Conservation (phyloP, 23 tunicate species). For the Trididemnum clinides region DNA sequence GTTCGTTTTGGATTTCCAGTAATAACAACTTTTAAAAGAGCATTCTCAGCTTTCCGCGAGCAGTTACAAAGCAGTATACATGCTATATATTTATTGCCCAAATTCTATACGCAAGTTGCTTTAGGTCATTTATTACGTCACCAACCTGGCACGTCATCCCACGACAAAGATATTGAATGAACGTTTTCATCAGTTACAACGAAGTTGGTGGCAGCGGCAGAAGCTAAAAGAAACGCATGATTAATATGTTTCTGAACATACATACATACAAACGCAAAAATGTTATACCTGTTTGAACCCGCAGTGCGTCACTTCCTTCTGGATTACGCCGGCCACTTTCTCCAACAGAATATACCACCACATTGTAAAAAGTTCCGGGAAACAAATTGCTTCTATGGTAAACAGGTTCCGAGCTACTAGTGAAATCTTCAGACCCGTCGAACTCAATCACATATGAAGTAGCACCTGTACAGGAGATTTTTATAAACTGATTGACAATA, state of each 20-base stretch:
- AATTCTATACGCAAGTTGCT: too few relatives aligned
- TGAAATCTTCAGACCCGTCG: not conserved
- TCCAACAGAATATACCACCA: constrained; percentile 36
- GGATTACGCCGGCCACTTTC: constrained; percentile 21
- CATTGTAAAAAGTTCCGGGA: constrained; percentile 55
- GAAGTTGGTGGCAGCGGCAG: constrained; percentile 38
- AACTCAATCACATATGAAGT: not conserved
- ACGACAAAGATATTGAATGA: constrained; percentile 9
- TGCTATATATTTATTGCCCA: too few relatives aligned
- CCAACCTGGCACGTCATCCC: constrained; percentile 52
- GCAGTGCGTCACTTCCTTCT: constrained; percentile 37
- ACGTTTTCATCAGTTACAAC: constrained; percentile 25
- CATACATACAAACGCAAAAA: not conserved
- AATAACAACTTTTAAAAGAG: too few relatives aligned
- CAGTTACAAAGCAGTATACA: too few relatives aligned
- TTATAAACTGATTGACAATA: too few relatives aligned
- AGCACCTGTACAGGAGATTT: not conserved
- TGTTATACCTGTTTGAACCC: constrained; percentile 61
- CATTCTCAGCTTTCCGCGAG: too few relatives aligned
- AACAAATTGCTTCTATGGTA: not conserved
- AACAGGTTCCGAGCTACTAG: not conserved
- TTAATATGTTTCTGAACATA: not conserved
- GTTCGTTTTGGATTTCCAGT: too few relatives aligned
- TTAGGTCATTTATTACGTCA: too few relatives aligned
- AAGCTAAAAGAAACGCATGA: constrained; percentile 22